These are phyloP conservation scores for Oedothorax gibbosus DNA, from an alignment of 1,140 invertebrate species.

Conservation along the genomic window DNA sequence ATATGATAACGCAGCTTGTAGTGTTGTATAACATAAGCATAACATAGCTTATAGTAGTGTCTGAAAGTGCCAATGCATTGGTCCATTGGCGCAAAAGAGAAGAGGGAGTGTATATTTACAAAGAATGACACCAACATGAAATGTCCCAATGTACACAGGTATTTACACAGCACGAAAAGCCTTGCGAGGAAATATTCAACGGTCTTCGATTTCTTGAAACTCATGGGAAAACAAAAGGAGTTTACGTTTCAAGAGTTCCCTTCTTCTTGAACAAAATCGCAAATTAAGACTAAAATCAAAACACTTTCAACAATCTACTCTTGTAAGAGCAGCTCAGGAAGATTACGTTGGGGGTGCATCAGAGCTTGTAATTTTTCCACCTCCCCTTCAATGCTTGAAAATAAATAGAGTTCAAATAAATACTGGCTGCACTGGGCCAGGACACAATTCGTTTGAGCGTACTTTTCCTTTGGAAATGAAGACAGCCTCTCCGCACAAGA, in stretches of 20 bases:
- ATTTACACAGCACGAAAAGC: slow-evolving; percentile 59
- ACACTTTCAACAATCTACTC: neutral
- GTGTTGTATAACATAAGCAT: no score
- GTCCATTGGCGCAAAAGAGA: no score
- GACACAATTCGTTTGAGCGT: slow-evolving; percentile 19
- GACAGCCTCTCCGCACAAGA: slow-evolving; percentile 22
- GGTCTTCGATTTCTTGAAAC: neutral
- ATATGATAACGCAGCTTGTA: slow-evolving; percentile 39
- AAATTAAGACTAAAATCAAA: slow-evolving; percentile 15
- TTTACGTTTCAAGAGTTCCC: neutral
- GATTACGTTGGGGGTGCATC: neutral
- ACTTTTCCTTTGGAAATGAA: slow-evolving; percentile 8
- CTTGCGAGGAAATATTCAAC: neutral
- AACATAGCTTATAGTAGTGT: no score
- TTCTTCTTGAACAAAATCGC: neutral
- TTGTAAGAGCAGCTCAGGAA: no score
- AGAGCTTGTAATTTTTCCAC: no score
- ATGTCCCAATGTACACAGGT: slow-evolving; percentile 47
- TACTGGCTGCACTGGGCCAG: slow-evolving; percentile 50
- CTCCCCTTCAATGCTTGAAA: neutral
- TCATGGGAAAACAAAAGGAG: neutral
- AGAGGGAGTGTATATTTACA: slow-evolving; percentile 53
- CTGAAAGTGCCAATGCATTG: no score
- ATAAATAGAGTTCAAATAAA: slow-evolving; percentile 56
- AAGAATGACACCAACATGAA: slow-evolving; percentile 54